Evolutionary conservation across 1,140 invertebrate species (phyloP).

Genomic region (Leptonema lineaticorne): DNA sequence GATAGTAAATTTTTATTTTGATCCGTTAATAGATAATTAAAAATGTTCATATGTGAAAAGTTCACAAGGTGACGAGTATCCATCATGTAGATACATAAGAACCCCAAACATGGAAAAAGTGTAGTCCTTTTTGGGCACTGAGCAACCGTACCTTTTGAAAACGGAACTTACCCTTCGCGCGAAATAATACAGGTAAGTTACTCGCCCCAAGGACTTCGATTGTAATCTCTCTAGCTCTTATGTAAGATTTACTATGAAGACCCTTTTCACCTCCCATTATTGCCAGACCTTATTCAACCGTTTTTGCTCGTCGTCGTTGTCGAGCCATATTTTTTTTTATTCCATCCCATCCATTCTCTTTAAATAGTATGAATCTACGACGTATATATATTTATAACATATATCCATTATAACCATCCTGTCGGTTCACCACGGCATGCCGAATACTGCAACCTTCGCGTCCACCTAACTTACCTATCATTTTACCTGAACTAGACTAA

Average conservation of each 20-base stretch:
- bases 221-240: conserved; percentile 1
- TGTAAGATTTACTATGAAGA: neutral
- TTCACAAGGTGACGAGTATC: neutral
- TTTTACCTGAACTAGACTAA: neutral
- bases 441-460: too few species aligned
- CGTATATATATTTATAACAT: too few species aligned
- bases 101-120: neutral
- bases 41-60: neutral
- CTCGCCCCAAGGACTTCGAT: neutral
- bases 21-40: neutral
- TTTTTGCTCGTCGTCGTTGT: neutral
- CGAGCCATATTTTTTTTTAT: neutral
- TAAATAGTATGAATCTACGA: neutral
- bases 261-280: neutral
- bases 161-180: neutral
- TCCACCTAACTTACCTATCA: neutral
- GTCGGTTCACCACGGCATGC: too few species aligned
- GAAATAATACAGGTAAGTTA: neutral
- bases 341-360: neutral
- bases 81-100: neutral
- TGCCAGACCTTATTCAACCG: neutral
- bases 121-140: neutral
- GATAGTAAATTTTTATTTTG: neutral
- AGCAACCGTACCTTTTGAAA: neutral
- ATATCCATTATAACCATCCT: too few species aligned